Evolutionary conservation across 2,113 vertebrate genomes (phyloP), one percentile per base, ranked within the genome.

Genomic region (Hippopotamus amphibius): DNA sequence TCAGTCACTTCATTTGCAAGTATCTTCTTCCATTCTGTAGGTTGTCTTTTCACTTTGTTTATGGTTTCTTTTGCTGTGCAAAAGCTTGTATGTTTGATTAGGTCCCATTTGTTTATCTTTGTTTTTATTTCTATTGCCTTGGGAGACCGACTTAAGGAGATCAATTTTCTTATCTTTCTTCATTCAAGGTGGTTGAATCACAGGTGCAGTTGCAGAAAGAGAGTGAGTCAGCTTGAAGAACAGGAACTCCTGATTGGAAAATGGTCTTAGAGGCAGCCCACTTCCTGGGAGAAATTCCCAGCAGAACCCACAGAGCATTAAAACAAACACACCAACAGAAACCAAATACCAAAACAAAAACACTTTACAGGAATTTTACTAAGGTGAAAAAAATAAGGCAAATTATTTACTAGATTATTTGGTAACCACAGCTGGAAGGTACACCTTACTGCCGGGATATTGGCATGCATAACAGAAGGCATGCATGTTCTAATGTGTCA

Each of bases 381-480:
- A 85, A 85, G 33, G 37, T 63, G 7, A 50, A 95, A 74, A 85
- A 66, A 85, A 57, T 6, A 53, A 57, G 19, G 13, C 79, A 41
- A 90, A 69, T 90, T 69, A 80, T 90, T 88, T 65, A 69, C 53
- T 48, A 61, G 41, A 55, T 84, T 43, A 69, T 43, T 46, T 69
- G 24, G 16, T 76, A 84, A 76, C 10, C 65, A 24, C 19, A 48
- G n/a, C n/a, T 21, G 2, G n/a, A 71, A 93, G 53, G 48, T 26
- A 19, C 3, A 19, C 65, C 33, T 79, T 61, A 17, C 9, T 65
- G 33, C 50, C 6, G 28, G 80, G 84, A 53, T 50, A 71, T 2
- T 7, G 1, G 6, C n/a, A 19, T 22, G 2, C 37, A 21, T 65
- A 61, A 63, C 0, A 33, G 5, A 2, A 41, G n/a, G 48, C 22